These are phyloP conservation scores for Anoplophora glabripennis DNA, from an alignment of 1,140 invertebrate genomes.

Conservation along the genomic window DNA sequence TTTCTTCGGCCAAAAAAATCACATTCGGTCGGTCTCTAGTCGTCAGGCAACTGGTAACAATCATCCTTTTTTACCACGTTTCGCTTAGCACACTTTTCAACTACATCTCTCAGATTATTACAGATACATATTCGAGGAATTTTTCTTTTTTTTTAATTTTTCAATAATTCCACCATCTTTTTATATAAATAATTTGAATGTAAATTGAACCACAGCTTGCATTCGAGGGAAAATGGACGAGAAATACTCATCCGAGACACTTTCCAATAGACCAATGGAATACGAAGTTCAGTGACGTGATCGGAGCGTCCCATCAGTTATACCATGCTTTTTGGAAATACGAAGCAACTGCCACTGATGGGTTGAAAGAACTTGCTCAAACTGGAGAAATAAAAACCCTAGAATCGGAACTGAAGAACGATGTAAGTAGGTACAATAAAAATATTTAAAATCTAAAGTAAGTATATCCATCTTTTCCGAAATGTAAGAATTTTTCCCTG, in stretches of 20 bases:
- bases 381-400: slow-evolving; percentile 83
- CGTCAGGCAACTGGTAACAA: too few relatives aligned
- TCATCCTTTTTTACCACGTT: too few relatives aligned
- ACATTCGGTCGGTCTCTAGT: too few relatives aligned
- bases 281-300: slow-evolving; percentile 94
- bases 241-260: slow-evolving; percentile 97
- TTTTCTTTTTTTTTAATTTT: too few relatives aligned
- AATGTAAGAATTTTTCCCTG: too few relatives aligned
- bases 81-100: too few relatives aligned
- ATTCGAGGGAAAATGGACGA: slow-evolving; percentile 96
- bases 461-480: neutral
- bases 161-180: neutral
- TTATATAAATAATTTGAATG: neutral
- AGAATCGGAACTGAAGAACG: slow-evolving; percentile 82
- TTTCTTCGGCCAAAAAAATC: too few relatives aligned
- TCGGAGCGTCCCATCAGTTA: slow-evolving; percentile 91
- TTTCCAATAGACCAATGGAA: slow-evolving; percentile 75
- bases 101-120: too few relatives aligned
- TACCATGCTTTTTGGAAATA: slow-evolving; percentile 90
- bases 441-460: too few relatives aligned
- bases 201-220: slow-evolving; percentile 59
- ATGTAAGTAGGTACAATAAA: neutral
- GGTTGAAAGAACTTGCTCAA: slow-evolving; percentile 88
- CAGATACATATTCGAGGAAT: too few relatives aligned
- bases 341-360: slow-evolving; percentile 82